phyloP scores from a whole-genome alignment of 2,888 invertebrate species.

The Leistus spinibarbis region DNA sequence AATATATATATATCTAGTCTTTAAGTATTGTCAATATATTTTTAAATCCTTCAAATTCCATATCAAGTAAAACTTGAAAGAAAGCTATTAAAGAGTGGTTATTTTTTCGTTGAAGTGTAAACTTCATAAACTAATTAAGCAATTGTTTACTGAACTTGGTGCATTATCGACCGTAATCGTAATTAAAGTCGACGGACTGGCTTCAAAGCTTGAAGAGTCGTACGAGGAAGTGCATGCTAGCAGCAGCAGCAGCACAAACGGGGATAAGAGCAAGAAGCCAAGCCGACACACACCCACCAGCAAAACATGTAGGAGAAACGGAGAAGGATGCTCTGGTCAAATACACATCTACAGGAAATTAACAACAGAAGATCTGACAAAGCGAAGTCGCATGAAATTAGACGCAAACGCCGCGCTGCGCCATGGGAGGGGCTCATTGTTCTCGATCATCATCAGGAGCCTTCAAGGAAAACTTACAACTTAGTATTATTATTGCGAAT shows the following conservation, averaged over 20 bases:
- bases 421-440: slow-evolving; percentile 22
- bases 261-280: not conserved
- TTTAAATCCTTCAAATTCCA: no score
- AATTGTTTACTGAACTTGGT: slow-evolving; percentile 17
- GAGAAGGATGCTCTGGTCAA: slow-evolving; percentile 19
- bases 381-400: slow-evolving; percentile 31
- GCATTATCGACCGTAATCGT: slow-evolving; percentile 15
- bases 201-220: not conserved
- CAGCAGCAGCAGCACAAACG: not conserved
- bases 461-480: slow-evolving; percentile 34
- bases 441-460: slow-evolving; percentile 26
- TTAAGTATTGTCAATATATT: no score
- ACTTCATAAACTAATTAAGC: slow-evolving; percentile 28
- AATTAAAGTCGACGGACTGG: slow-evolving; percentile 3
- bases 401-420: slow-evolving; percentile 6
- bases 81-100: no score
- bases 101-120: not conserved
- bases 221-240: not conserved
- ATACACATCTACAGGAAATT: slow-evolving; percentile 33
- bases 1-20: no score
- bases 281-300: not conserved
- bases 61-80: no score
- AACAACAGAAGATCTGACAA: slow-evolving; percentile 25
- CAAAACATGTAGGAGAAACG: not conserved
- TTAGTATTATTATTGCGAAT: slow-evolving; percentile 23